Evolutionary conservation across 2,888 invertebrate species (phyloP).

Genomic region (Sarcophaga caerulescens): DNA sequence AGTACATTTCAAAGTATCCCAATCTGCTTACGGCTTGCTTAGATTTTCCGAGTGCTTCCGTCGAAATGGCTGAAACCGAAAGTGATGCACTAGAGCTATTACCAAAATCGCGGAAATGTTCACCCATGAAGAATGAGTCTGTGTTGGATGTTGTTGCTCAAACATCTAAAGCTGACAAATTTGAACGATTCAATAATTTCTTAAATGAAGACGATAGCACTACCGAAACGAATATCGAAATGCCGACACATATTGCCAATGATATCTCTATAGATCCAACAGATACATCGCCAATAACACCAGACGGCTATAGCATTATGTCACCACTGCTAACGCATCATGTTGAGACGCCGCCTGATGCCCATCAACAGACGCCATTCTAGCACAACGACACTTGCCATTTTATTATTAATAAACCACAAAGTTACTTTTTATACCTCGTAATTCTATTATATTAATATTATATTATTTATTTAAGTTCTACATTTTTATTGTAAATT

Average conservation of each 20-base stretch:
- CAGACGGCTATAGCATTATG: constrained; percentile 78
- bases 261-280: not conserved
- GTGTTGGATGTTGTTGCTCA: constrained; percentile 68
- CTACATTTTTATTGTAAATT: too few relatives aligned
- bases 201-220: constrained; percentile 26
- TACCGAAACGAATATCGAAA: constrained; percentile 39
- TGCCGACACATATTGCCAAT: constrained; percentile 37
- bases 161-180: constrained; percentile 52
- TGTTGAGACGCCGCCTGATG: constrained; percentile 42
- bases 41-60: constrained; percentile 88
- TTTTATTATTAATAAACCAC: too few relatives aligned
- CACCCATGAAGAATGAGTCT: constrained; percentile 65
- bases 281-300: constrained; percentile 71
- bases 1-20: constrained; percentile 89
- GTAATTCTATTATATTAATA: too few relatives aligned
- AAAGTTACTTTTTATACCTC: too few relatives aligned
- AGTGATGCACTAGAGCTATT: constrained; percentile 76
- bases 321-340: constrained; percentile 73
- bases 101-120: constrained; percentile 72
- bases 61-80: constrained; percentile 86
- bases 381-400: not conserved
- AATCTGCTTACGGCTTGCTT: constrained; percentile 89
- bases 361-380: constrained; percentile 63
- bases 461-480: too few relatives aligned
- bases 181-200: constrained; percentile 50